Conservation (phyloP, 2,113 vertebrate genomes). For the Trogon melanurus region DNA sequence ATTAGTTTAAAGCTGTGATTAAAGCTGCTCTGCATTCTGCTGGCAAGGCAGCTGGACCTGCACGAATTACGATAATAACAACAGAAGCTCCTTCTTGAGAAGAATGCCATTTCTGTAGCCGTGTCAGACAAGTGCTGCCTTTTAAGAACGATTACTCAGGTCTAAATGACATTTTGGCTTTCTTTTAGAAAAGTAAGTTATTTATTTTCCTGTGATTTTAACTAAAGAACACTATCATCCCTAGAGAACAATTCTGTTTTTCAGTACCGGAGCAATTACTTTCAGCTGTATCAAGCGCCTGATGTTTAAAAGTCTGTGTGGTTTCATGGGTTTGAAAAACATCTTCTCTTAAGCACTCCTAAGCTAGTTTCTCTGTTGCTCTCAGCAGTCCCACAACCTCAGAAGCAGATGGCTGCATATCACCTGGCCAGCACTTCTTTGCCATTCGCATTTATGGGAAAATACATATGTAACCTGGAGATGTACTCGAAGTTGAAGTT, state of each 20-base stretch:
- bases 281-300: constrained; percentile 44
- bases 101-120: constrained; percentile 41
- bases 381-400: background rate
- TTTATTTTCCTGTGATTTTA: constrained; percentile 71
- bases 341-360: background rate
- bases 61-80: constrained; percentile 62
- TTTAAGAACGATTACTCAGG: constrained; percentile 71
- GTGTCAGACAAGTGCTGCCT: constrained; percentile 55
- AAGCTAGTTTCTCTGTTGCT: background rate
- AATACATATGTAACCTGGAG: background rate
- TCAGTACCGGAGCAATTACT: constrained; percentile 47
- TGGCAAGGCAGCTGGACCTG: constrained; percentile 62
- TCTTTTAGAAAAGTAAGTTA: constrained; percentile 59
- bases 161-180: constrained; percentile 66
- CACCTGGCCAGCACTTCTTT: background rate
- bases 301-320: constrained; percentile 14
- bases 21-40: constrained; percentile 58
- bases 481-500: background rate
- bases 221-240: constrained; percentile 59
- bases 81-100: constrained; percentile 59
- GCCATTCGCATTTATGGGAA: background rate
- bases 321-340: constrained; percentile 6
- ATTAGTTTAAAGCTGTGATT: constrained; percentile 64
- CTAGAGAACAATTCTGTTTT: constrained; percentile 55
- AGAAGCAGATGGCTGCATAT: background rate